These are phyloP conservation scores for Erpobdella octoculata DNA, from an alignment of 2,888 invertebrate species.

Conservation along the genomic window DNA sequence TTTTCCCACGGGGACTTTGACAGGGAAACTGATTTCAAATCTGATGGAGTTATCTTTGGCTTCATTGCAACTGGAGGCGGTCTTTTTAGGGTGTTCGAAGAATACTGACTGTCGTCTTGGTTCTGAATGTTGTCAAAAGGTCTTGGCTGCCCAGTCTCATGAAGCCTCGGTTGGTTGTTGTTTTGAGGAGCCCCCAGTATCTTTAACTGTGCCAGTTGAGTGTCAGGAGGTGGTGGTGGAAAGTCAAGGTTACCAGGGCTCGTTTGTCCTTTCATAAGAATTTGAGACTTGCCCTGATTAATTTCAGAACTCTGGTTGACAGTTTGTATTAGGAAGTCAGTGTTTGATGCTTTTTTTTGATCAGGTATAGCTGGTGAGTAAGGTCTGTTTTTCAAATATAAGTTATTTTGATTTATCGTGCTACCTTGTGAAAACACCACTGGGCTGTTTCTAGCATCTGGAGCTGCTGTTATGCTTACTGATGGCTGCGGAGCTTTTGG, in stretches of 20 bases:
- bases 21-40: neutral
- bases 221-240: slow-evolving; percentile 25
- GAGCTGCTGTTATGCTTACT: neutral
- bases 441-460: neutral
- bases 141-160: neutral
- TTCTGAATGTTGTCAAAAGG: neutral
- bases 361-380: neutral
- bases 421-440: neutral
- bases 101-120: neutral
- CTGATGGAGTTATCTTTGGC: slow-evolving; percentile 29
- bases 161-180: too few species aligned
- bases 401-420: neutral
- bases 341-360: neutral
- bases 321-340: slow-evolving; percentile 3
- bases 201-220: slow-evolving; percentile 26
- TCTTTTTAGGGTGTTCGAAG: slow-evolving; percentile 16
- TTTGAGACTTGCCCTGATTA: neutral
- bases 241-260: slow-evolving; percentile 15
- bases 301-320: neutral
- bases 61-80: slow-evolving; percentile 35
- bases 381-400: neutral
- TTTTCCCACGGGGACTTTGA: slow-evolving; percentile 71
- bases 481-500: slow-evolving; percentile 2
- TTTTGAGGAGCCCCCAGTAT: neutral
- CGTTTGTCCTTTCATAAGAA: neutral